Evolutionary conservation across 2,888 invertebrate species (phyloP).

Genomic region (Drosophila melanosoma): DNA sequence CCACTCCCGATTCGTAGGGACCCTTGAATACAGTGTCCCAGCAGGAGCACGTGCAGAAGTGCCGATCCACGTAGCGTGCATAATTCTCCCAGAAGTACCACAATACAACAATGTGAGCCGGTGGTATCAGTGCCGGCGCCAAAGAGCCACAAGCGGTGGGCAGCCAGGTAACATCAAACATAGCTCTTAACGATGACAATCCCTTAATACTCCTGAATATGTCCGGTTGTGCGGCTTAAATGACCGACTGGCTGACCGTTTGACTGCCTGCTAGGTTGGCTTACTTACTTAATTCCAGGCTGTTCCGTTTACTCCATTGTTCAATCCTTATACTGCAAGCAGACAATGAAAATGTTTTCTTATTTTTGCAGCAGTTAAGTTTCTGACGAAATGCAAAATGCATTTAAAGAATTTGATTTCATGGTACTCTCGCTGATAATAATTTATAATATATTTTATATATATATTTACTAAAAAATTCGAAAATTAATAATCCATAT

Average conservation of each 20-base stretch:
- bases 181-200: slow-evolving; percentile 40
- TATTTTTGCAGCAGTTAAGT: not conserved
- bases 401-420: not conserved
- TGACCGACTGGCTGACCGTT: not conserved
- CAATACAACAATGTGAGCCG: slow-evolving; percentile 87
- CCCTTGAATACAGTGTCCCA: slow-evolving; percentile 93
- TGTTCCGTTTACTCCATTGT: slow-evolving; percentile 38
- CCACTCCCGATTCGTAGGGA: slow-evolving; percentile 89
- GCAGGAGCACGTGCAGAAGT: slow-evolving; percentile 89
- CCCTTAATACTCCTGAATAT: slow-evolving; percentile 6
- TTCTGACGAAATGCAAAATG: not conserved
- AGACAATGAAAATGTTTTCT: slow-evolving; percentile 7
- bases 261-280: not conserved
- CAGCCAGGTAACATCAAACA: slow-evolving; percentile 84
- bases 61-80: slow-evolving; percentile 88
- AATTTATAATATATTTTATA: no score
- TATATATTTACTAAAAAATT: not conserved
- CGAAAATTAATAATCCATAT: not conserved
- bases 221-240: not conserved
- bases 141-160: slow-evolving; percentile 84
- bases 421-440: not conserved
- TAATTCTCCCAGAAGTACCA: slow-evolving; percentile 89
- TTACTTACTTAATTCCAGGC: slow-evolving; percentile 7
- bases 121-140: slow-evolving; percentile 87
- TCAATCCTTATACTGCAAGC: slow-evolving; percentile 24